Conservation (phyloP, 2,113 vertebrate genomes). For the Podilymbus podiceps region DNA sequence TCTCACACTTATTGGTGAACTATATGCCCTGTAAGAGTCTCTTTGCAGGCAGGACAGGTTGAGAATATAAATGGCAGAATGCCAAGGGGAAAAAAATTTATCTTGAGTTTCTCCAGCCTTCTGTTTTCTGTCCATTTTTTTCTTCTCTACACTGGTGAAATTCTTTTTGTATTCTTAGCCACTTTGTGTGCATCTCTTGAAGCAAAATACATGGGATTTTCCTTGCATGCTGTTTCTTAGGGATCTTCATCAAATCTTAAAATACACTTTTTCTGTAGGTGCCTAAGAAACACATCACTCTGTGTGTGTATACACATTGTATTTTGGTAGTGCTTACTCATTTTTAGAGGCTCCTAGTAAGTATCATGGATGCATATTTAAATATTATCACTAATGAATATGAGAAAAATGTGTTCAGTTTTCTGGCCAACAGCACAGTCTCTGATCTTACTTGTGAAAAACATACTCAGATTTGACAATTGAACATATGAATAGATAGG, state of each 20-base stretch:
- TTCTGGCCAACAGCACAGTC: neutral
- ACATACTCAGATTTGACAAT: neutral
- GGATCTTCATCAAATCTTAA: neutral
- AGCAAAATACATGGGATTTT: neutral
- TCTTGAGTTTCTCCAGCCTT: neutral
- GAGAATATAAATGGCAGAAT: neutral
- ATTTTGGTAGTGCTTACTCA: neutral
- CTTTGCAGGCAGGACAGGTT: neutral
- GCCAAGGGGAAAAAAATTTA: rapidly evolving
- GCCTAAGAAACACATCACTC: neutral
- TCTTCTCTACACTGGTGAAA: neutral
- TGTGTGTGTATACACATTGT: neutral
- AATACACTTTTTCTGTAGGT: neutral
- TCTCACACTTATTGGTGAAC: neutral
- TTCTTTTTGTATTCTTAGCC: neutral
- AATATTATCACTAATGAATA: neutral
- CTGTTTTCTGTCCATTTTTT: neutral
- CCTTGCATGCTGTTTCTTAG: neutral
- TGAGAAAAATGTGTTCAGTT: neutral
- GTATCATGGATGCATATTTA: neutral
- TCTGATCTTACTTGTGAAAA: neutral
- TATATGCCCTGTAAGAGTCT: neutral
- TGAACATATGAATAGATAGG: neutral
- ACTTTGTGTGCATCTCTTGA: neutral
- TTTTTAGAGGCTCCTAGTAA: neutral